Percentiles rank a stretch among this genome's conserved stretches.
Conservation (phyloP, 2,113 vertebrate genomes). For the Cephalophus harveyi region DNA sequence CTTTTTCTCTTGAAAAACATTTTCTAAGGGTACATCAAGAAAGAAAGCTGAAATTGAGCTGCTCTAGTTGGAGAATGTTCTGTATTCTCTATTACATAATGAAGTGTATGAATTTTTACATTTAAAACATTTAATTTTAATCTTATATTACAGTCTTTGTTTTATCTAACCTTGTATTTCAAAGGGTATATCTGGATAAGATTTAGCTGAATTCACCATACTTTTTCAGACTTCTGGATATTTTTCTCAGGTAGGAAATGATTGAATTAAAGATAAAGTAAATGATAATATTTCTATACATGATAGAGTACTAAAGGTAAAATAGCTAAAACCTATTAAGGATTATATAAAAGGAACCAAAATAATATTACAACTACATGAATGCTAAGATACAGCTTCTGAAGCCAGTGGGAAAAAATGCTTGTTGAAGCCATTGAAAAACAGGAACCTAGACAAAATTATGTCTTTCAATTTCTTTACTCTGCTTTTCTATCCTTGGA, state of each 20-base stretch:
- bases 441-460: not conserved
- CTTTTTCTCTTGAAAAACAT: conserved; percentile 56
- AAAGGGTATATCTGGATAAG: not conserved
- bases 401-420: not conserved
- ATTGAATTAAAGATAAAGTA: not conserved
- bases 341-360: conserved; percentile 12
- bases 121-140: conserved; percentile 40
- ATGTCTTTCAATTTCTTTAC: not conserved
- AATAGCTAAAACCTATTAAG: not conserved
- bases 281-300: not conserved
- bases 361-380: not conserved
- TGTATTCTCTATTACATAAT: not conserved
- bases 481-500: not conserved
- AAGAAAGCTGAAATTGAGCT: conserved; percentile 44
- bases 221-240: not conserved
- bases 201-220: not conserved
- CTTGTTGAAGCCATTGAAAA: not conserved
- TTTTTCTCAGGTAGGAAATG: conserved; percentile 26
- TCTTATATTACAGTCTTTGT: not conserved
- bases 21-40: conserved; percentile 20
- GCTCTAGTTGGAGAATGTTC: conserved; percentile 10
- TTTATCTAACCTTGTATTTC: not conserved
- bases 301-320: not conserved
- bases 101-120: not conserved
- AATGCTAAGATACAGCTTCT: not conserved